These are phyloP conservation scores for Oxyruncus cristatus DNA, from an alignment of 2,113 vertebrate species.

Conservation along the genomic window DNA sequence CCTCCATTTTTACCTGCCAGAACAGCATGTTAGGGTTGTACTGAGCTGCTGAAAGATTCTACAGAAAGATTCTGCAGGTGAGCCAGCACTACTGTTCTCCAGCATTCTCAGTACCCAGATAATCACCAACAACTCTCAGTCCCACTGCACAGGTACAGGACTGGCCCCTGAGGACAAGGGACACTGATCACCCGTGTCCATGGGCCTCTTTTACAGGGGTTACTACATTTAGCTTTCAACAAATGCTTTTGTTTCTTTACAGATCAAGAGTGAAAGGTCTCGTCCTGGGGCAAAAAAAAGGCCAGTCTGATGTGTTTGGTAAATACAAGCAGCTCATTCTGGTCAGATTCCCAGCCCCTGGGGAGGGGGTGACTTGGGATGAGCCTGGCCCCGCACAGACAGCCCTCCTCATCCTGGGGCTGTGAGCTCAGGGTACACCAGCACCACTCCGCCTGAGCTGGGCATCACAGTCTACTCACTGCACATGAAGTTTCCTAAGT, in stretches of 20 bases:
- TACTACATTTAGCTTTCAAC: neutral
- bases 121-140: neutral
- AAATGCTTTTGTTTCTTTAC: neutral
- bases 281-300: neutral
- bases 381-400: neutral
- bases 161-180: neutral
- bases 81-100: neutral
- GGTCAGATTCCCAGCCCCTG: neutral
- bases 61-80: neutral
- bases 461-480: neutral
- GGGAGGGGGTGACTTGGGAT: neutral
- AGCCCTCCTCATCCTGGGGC: neutral
- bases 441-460: neutral
- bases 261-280: neutral
- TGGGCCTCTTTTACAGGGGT: neutral
- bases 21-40: neutral
- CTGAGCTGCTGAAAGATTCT: neutral
- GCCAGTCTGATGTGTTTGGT: neutral
- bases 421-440: neutral
- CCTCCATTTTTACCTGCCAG: neutral
- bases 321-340: neutral
- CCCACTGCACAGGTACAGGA: neutral
- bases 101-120: neutral
- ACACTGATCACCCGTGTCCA: neutral
- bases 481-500: neutral